These are phyloP conservation scores for Graphium colonna DNA, from an alignment of 2,888 invertebrate genomes.

Conservation along the genomic window DNA sequence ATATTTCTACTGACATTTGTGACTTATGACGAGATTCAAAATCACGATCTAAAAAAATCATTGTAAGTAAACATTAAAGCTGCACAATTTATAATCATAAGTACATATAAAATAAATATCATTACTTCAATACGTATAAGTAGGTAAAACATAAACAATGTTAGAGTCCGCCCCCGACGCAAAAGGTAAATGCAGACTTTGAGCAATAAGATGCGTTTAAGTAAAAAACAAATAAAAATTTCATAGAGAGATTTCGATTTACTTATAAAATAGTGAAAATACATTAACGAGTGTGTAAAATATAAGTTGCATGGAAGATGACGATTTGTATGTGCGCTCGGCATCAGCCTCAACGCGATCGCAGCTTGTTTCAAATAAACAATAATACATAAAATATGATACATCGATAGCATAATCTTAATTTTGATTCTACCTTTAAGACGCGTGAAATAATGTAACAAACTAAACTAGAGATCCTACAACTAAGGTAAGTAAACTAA, in stretches of 20 bases:
- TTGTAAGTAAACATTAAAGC: constrained; percentile 80
- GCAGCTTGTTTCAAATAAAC: constrained; percentile 48
- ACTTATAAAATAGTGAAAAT: constrained; percentile 56
- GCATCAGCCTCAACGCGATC: constrained; percentile 43
- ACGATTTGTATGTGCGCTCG: constrained; percentile 38
- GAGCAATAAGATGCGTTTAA: constrained; percentile 67
- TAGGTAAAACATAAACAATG: constrained; percentile 59
- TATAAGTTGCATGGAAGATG: constrained; percentile 50
- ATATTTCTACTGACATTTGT: constrained; percentile 78
- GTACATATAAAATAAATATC: constrained; percentile 75
- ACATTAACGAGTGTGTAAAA: constrained; percentile 68
- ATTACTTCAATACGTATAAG: constrained; percentile 62
- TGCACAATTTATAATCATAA: constrained; percentile 75
- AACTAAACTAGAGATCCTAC: constrained; percentile 64
- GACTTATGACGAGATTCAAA: constrained; percentile 80
- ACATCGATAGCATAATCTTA: constrained; percentile 57
- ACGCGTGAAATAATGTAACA: constrained; percentile 61
- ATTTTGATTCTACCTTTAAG: constrained; percentile 71
- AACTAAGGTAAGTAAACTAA: constrained; percentile 69
- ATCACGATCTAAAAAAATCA: constrained; percentile 76
- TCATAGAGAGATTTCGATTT: constrained; percentile 50
- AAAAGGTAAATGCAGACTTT: constrained; percentile 56
- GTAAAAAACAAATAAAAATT: constrained; percentile 40
- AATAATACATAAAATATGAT: constrained; percentile 46
- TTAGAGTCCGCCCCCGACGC: constrained; percentile 56